These are phyloP conservation scores for Ladona fulva DNA, from an alignment of 1,140 invertebrate species.

Conservation along the genomic window DNA sequence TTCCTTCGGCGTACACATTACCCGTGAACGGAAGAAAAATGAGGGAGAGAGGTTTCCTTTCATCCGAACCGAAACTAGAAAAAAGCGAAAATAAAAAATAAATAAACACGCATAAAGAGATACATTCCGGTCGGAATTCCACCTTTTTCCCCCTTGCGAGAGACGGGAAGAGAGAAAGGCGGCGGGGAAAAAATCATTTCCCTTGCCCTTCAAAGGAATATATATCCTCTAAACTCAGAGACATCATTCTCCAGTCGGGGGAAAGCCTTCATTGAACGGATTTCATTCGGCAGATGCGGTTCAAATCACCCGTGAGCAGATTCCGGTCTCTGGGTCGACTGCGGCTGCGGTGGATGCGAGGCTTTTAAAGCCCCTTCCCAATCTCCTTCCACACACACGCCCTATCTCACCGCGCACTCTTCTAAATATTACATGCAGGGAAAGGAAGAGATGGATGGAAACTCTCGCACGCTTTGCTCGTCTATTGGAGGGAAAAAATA, in stretches of 20 bases:
- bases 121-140: no score
- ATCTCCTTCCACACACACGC: not conserved
- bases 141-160: no score
- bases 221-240: not conserved
- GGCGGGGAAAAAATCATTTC: not conserved
- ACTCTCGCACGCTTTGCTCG: no score
- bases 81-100: no score
- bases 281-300: not conserved
- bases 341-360: no score
- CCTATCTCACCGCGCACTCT: not conserved
- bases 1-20: no score
- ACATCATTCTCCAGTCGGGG: not conserved
- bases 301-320: not conserved
- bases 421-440: constrained; percentile 1
- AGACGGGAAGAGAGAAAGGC: no score
- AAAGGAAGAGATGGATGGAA: not conserved
- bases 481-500: no score
- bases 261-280: not conserved
- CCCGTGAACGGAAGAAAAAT: no score
- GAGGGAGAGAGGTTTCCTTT: no score
- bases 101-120: no score
- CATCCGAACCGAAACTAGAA: no score
- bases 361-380: not conserved
- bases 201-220: not conserved
- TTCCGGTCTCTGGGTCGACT: not conserved